Evolutionary conservation across 1,140 invertebrate genomes (phyloP).

Genomic region (Aradophagus sp.): DNA sequence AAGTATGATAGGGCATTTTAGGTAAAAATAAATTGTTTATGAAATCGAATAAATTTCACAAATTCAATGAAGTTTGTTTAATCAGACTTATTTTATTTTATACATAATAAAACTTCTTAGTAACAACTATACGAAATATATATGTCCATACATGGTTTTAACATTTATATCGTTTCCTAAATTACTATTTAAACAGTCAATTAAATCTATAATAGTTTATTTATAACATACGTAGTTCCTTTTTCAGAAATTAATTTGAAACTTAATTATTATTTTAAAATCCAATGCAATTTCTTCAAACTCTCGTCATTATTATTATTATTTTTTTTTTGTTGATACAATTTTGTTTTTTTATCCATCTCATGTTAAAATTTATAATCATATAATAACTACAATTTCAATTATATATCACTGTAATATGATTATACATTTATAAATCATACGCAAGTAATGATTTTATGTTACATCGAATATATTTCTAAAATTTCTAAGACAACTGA

Average conservation of each 20-base stretch:
- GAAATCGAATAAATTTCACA: too few species aligned
- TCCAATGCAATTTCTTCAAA: constrained; percentile 6
- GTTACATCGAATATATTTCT: constrained; percentile 39
- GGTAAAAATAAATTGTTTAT: too few species aligned
- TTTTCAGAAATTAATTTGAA: not conserved
- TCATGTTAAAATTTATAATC: constrained; percentile 3
- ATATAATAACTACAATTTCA: constrained; percentile 5
- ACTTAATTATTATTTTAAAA: constrained; percentile 15
- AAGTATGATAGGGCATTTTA: too few species aligned
- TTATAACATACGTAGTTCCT: constrained; percentile 6
- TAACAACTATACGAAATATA: constrained; percentile 33
- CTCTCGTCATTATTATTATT: constrained; percentile 2
- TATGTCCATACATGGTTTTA: constrained; percentile 30
- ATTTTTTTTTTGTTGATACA: not conserved
- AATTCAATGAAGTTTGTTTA: constrained; percentile 8
- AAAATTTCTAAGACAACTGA: constrained; percentile 30
- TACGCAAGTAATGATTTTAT: constrained; percentile 33
- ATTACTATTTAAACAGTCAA: constrained; percentile 20
- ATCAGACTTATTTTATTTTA: constrained; percentile 52
- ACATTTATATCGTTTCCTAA: constrained; percentile 29
- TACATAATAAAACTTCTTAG: constrained; percentile 28
- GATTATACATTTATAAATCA: constrained; percentile 28
- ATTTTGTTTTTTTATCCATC: constrained; percentile 8
- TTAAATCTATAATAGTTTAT: constrained; percentile 22
- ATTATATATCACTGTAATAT: constrained; percentile 26